Evolutionary conservation across 2,888 invertebrate species (phyloP).

Genomic region (Pristionchus mayeri): DNA sequence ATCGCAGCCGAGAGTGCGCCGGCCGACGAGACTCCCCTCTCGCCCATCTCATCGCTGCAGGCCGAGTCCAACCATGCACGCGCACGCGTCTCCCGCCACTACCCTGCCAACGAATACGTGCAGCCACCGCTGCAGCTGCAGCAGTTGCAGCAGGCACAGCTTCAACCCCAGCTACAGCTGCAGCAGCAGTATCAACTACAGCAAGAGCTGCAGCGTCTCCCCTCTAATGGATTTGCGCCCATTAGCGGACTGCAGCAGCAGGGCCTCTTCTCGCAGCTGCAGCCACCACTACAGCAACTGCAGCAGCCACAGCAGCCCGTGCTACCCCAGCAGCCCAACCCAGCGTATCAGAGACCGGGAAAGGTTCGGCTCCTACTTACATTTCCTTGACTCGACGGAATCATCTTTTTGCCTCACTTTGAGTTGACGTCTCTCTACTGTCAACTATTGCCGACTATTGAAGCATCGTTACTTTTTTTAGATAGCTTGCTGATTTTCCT

Average conservation of each 20-base stretch:
- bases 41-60: neutral
- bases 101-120: neutral
- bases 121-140: neutral
- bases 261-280: neutral
- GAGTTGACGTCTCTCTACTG: no score
- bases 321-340: neutral
- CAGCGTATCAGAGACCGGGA: neutral
- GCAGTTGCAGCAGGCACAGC: slow-evolving; percentile 1
- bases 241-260: neutral
- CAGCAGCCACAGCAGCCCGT: neutral
- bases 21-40: neutral
- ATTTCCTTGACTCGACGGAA: neutral
- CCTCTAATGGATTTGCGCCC: neutral
- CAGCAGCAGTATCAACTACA: neutral
- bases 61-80: neutral
- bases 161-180: neutral
- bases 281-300: neutral
- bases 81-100: neutral
- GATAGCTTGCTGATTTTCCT: no score
- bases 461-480: no score
- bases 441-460: neutral
- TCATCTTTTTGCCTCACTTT: no score
- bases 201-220: neutral
- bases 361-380: neutral
- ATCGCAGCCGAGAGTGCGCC: neutral